Evolutionary conservation across 2,888 invertebrate species (phyloP), one percentile per base, ranked within the genome.

Genomic region (Apotomis capreana): DNA sequence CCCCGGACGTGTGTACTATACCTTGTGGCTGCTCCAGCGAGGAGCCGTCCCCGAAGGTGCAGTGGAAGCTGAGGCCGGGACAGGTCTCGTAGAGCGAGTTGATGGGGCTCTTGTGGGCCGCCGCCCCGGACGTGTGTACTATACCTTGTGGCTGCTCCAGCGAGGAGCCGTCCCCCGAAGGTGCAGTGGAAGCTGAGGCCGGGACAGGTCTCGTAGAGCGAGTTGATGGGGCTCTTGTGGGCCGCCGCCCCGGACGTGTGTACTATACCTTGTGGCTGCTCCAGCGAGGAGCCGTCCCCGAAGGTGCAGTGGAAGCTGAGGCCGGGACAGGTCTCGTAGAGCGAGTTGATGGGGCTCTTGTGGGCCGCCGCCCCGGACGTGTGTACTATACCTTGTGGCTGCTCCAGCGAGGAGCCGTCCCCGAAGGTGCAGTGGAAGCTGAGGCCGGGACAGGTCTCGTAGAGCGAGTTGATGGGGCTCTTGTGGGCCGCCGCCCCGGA

Each of bases 171-270:
- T 64, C 64, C 8, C 64, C 64, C n/a, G 26, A 46, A 64, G 44
- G 55, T 64, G 64, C 64, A 54, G 15, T 37, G 57, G 51, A 59
- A 68, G 5, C 4, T 68, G 8, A 59, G 68, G 3, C 64, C 64
- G 3, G 64, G 54, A 12, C 64, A 64, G 6, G 64, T 64, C 55
- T 64, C 64, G 44, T 64, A 64, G 64, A 64, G 26, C 26, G 26
- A 26, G 55, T 64, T 64, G 54, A 64, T 64, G 55, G 64, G 64
- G 64, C 64, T 64, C 44, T 64, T 64, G 54, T 64, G 40, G 0
- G 44, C 55, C 5, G 61, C 5, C 0, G 26, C 26, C 40, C 40
- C 5, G 40, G 6, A 6, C 40, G 5, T 5, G 40, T 40, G 40
- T 26, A 26, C 26, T 26, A 6, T 40, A 40, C 40, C 40, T 40